A percentile compares a stretch with the other conserved stretches of the same genome.
phyloP scores from a whole-genome alignment of 2,797 vertebrate genomes.

The Simalia tracyae region DNA sequence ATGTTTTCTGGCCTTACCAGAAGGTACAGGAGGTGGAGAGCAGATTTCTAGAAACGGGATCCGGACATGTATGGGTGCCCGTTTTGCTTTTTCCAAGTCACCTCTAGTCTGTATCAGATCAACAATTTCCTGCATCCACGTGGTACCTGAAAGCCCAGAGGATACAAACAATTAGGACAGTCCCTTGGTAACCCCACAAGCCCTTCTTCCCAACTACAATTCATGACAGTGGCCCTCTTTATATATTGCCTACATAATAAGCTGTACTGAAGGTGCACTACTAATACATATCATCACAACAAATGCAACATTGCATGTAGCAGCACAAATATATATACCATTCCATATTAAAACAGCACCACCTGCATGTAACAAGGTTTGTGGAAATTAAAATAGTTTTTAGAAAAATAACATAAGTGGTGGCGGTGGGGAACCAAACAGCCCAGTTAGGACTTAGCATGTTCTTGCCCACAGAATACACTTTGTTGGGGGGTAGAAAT shows the following conservation, averaged over 20 bases:
- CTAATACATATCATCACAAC: neutral
- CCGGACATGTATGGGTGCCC: conserved; percentile 29
- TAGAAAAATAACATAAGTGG: neutral
- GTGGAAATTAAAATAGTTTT: neutral
- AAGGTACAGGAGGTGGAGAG: conserved; percentile 73
- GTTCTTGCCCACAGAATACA: neutral
- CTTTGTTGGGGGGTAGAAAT: neutral
- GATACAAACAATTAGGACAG: neutral
- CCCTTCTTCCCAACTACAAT: neutral
- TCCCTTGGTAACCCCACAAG: neutral
- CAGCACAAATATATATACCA: neutral
- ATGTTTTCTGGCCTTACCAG: conserved; percentile 62
- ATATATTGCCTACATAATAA: neutral
- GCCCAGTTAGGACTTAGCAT: neutral
- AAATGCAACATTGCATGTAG: neutral
- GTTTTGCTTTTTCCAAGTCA: conserved; percentile 42
- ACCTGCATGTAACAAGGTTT: neutral
- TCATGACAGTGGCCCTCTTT: too few species aligned
- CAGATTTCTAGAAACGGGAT: conserved; percentile 74
- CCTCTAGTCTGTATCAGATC: conserved; percentile 47
- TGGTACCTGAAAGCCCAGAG: conserved; percentile 47
- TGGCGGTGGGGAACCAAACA: neutral
- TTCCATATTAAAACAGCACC: neutral
- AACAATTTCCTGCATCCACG: conserved; percentile 62
- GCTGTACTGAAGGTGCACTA: neutral